These are phyloP conservation scores for Drosophila macrothrix DNA, from an alignment of 2,888 invertebrate genomes.

Conservation along the genomic window DNA sequence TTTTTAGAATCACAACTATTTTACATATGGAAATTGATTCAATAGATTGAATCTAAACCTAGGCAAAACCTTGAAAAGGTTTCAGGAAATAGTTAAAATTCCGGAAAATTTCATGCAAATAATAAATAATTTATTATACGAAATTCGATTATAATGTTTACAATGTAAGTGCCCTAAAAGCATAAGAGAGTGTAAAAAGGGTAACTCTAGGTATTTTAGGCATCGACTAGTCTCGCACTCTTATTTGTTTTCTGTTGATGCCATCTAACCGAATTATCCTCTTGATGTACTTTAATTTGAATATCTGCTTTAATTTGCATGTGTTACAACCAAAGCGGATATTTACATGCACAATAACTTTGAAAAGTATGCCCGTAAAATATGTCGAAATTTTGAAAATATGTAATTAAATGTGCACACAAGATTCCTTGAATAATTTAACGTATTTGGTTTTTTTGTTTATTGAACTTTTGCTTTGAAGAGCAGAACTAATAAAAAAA, in stretches of 20 bases:
- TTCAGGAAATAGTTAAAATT: constrained; percentile 40
- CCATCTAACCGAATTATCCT: not conserved
- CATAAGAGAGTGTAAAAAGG: not conserved
- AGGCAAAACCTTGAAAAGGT: constrained; percentile 8
- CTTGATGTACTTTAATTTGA: constrained; percentile 12
- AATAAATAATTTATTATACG: constrained; percentile 32
- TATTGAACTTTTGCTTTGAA: not conserved
- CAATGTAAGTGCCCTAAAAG: constrained; percentile 7
- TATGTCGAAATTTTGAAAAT: not conserved
- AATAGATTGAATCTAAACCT: constrained; percentile 23
- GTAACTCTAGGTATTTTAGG: not conserved
- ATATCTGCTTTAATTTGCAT: constrained; percentile 19
- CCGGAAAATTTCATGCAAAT: constrained; percentile 21
- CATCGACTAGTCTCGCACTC: not conserved
- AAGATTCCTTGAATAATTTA: not conserved
- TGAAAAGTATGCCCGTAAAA: not conserved
- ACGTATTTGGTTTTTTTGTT: not conserved
- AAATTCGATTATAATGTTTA: constrained; percentile 29
- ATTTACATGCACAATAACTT: not conserved
- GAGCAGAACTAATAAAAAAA: too few species aligned
- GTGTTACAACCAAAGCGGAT: not conserved
- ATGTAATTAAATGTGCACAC: not conserved
- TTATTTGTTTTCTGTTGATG: not conserved
- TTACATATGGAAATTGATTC: constrained; percentile 22
- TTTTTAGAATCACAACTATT: constrained; percentile 25